A percentile compares a stretch with the other conserved stretches of the same genome.
Evolutionary conservation across 2,113 vertebrate species (phyloP).

Genomic region (Oenanthe oenanthe): DNA sequence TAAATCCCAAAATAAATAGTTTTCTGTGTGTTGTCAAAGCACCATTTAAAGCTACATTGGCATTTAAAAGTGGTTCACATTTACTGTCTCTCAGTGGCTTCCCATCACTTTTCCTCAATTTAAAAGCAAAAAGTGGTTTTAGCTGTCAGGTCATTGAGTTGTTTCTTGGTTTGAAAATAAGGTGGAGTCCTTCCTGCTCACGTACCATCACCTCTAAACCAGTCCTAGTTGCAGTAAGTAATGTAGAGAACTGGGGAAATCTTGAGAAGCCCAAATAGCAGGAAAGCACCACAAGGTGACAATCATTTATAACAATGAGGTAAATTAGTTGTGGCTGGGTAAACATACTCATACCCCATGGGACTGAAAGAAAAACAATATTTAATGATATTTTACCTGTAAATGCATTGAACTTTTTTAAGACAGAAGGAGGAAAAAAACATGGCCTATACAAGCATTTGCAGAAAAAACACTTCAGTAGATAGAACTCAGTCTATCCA

Average conservation of each 20-base stretch:
- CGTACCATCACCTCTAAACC: background rate
- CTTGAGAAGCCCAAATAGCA: background rate
- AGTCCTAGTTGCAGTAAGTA: background rate
- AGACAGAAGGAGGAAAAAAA: background rate
- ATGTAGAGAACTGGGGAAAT: background rate
- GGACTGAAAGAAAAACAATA: background rate
- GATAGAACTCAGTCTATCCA: background rate
- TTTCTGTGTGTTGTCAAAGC: background rate
- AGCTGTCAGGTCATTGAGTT: background rate
- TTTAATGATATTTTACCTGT: background rate
- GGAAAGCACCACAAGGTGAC: background rate
- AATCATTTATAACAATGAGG: background rate
- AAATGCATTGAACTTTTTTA: background rate
- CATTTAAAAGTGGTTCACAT: background rate
- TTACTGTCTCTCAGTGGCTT: slow-evolving; percentile 28
- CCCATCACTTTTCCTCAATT: slow-evolving; percentile 4
- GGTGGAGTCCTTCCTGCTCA: background rate
- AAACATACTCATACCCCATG: background rate
- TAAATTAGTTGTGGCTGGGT: background rate
- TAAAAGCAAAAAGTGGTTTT: slow-evolving; percentile 26
- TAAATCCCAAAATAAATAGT: background rate
- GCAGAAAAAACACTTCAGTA: background rate
- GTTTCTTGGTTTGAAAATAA: slow-evolving; percentile 9
- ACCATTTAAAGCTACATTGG: background rate
- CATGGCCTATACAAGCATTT: background rate